A percentile compares a stretch with the other conserved stretches of the same genome.
Evolutionary conservation across 2,888 invertebrate species (phyloP).

Genomic region (Byasa hedistus): DNA sequence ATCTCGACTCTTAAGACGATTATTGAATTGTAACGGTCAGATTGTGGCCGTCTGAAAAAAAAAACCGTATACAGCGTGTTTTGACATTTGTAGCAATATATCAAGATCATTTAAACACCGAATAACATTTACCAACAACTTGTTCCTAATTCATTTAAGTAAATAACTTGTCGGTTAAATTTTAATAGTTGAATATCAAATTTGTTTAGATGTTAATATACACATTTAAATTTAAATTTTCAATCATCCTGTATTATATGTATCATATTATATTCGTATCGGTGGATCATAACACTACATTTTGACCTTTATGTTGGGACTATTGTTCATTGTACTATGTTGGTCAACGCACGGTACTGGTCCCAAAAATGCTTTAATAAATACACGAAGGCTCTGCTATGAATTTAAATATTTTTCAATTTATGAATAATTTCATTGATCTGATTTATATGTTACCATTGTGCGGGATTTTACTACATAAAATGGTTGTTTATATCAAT

Average conservation of each 20-base stretch:
- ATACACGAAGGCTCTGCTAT: not conserved
- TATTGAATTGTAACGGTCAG: constrained; percentile 81
- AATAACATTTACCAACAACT: not conserved
- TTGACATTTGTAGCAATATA: not conserved
- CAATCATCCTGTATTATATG: constrained; percentile 48
- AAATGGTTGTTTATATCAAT: no score
- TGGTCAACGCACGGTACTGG: constrained; percentile 59
- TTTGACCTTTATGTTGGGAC: constrained; percentile 73
- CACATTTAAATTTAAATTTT: constrained; percentile 1
- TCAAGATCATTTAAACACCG: not conserved
- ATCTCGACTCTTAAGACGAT: constrained; percentile 78
- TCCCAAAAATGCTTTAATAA: constrained; percentile 14
- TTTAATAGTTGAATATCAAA: not conserved
- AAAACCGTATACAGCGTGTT: constrained; percentile 52
- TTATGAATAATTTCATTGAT: not conserved
- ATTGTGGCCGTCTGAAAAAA: constrained; percentile 77
- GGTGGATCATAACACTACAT: constrained; percentile 67
- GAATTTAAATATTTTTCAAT: not conserved
- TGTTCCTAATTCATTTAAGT: no score
- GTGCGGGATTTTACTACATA: no score
- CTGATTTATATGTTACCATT: not conserved
- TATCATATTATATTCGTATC: constrained; percentile 38
- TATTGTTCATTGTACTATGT: constrained; percentile 75
- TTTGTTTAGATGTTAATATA: not conserved
- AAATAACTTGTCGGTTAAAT: not conserved